Evolutionary conservation across 2,113 vertebrate genomes (phyloP).

Genomic region (Nannospalax galili): DNA sequence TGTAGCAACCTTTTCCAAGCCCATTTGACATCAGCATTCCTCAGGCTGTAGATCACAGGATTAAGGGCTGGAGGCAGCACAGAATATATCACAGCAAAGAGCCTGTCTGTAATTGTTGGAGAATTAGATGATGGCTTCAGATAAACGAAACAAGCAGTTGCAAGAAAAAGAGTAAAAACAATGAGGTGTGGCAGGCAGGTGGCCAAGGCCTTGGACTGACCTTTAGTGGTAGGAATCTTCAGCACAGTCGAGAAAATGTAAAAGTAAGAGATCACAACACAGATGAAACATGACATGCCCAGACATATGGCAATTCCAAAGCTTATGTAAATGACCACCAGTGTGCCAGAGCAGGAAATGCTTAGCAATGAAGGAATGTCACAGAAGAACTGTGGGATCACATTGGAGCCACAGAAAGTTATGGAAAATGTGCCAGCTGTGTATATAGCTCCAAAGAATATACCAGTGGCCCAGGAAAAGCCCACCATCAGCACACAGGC

Average conservation of each 20-base stretch:
- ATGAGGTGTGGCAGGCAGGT: constrained; percentile 66
- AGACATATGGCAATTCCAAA: constrained; percentile 46
- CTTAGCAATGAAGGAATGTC: constrained; percentile 65
- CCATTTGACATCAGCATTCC: constrained; percentile 58
- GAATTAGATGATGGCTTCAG: constrained; percentile 27
- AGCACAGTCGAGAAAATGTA: constrained; percentile 65
- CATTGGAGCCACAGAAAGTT: constrained; percentile 61
- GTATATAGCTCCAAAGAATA: constrained; percentile 56
- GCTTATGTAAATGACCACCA: constrained; percentile 42
- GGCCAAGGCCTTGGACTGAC: not conserved
- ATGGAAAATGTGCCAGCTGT: constrained; percentile 52
- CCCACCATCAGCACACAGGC: constrained; percentile 26
- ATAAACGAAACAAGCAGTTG: constrained; percentile 64
- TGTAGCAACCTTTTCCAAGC: constrained; percentile 6
- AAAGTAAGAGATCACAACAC: constrained; percentile 68
- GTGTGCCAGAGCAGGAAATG: constrained; percentile 54
- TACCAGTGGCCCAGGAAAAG: not conserved
- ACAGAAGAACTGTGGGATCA: constrained; percentile 55
- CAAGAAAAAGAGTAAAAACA: constrained; percentile 65
- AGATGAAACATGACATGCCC: constrained; percentile 49
- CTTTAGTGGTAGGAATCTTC: constrained; percentile 44
- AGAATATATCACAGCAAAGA: constrained; percentile 59
- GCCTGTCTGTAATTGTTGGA: not conserved
- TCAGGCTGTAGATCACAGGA: constrained; percentile 22
- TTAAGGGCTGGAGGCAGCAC: constrained; percentile 65